Conservation (phyloP, 2,797 vertebrate genomes). For the Gymnothorax reevesii region DNA sequence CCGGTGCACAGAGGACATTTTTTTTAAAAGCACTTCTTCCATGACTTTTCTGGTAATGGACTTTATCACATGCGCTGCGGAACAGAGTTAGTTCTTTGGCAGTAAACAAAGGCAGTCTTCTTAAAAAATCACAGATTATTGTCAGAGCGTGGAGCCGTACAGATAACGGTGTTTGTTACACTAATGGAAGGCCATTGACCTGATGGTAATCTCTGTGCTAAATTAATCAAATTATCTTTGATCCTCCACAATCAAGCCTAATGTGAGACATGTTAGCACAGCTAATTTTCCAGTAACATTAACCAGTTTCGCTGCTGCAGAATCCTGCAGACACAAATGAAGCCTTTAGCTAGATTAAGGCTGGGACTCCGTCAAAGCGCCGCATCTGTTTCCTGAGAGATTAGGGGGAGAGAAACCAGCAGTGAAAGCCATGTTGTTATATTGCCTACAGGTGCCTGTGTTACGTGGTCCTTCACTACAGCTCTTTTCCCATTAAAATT, state of each 20-base stretch:
- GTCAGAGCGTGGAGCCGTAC: not conserved
- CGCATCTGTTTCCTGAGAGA: slow-evolving; percentile 45
- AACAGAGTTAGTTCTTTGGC: not conserved
- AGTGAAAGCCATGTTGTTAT: slow-evolving; percentile 36
- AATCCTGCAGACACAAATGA: slow-evolving; percentile 20
- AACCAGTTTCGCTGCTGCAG: slow-evolving; percentile 26
- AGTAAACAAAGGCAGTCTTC: slow-evolving; percentile 38
- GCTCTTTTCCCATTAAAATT: too few relatives aligned
- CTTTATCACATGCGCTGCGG: not conserved
- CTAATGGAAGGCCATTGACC: slow-evolving; percentile 36
- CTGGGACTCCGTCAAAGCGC: slow-evolving; percentile 35
- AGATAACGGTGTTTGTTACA: not conserved
- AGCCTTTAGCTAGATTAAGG: slow-evolving; percentile 44
- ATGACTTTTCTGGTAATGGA: not conserved
- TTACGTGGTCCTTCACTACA: not conserved
- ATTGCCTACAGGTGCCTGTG: slow-evolving; percentile 20
- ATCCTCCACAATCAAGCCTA: slow-evolving; percentile 13
- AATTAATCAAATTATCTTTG: slow-evolving; percentile 47
- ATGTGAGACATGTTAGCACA: not conserved
- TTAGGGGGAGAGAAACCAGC: slow-evolving; percentile 35
- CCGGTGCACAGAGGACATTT: not conserved
- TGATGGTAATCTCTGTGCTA: slow-evolving; percentile 38
- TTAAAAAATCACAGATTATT: not conserved
- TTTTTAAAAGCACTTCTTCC: not conserved
- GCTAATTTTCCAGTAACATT: slow-evolving; percentile 29